Conservation (phyloP, 1,140 invertebrate genomes). For the Zophobas morio region DNA sequence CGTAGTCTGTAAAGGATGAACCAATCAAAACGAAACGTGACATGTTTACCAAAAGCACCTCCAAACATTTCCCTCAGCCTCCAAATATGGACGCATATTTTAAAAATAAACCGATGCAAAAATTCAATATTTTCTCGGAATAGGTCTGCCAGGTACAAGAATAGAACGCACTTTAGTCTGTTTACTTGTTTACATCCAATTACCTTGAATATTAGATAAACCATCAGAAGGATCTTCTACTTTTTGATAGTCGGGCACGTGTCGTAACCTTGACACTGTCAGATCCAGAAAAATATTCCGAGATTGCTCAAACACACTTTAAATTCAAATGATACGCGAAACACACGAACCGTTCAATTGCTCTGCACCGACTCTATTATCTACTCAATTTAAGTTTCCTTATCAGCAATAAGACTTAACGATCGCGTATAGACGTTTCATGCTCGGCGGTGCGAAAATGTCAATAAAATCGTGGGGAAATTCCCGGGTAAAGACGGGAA, state of each 20-base stretch:
- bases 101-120: background rate
- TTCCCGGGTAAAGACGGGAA: background rate
- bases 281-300: too few relatives aligned
- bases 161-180: conserved; percentile 25
- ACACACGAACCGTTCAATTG: conserved; percentile 7
- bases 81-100: background rate
- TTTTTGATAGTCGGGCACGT: too few relatives aligned
- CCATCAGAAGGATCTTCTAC: background rate
- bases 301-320: too few relatives aligned
- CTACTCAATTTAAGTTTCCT: conserved; percentile 6
- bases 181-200: conserved; percentile 27
- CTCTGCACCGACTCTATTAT: conserved; percentile 9
- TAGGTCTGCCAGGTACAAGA: background rate
- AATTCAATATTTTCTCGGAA: too few relatives aligned
- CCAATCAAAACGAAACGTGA: conserved; percentile 30
- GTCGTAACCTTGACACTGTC: background rate
- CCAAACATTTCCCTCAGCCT: background rate
- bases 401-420: conserved; percentile 13
- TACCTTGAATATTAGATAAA: conserved; percentile 24
- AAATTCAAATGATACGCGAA: background rate
- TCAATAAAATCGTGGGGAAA: conserved; percentile 10
- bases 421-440: conserved; percentile 4
- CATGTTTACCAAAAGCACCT: conserved; percentile 3
- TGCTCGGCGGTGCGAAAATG: background rate
- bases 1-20: conserved; percentile 9